A percentile compares a stretch with the other conserved stretches of the same genome.
Conservation (phyloP, 2,797 vertebrate species). For the Spinibarbus caldwelli region DNA sequence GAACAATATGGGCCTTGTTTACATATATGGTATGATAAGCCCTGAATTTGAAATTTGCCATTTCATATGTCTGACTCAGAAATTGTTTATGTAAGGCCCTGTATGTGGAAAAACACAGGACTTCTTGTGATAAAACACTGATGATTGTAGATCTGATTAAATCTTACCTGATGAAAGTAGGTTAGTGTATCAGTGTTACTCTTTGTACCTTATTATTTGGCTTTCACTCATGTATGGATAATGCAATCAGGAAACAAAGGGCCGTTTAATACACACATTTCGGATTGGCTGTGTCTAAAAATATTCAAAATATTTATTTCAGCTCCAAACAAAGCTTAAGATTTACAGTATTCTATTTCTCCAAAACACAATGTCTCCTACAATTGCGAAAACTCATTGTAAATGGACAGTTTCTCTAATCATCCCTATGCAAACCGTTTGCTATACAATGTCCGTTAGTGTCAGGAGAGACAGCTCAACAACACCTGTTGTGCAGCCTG, state of each 20-base stretch:
- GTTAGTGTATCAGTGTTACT: conserved; percentile 44
- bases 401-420: background rate
- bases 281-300: background rate
- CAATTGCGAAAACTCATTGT: background rate
- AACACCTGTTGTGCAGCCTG: too few relatives aligned
- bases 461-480: background rate
- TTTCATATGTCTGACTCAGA: conserved; percentile 46
- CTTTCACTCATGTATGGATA: conserved; percentile 5
- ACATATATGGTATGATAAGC: conserved; percentile 63
- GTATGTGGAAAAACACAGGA: background rate
- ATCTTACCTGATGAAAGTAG: background rate
- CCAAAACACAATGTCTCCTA: too few relatives aligned
- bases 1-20: conserved; percentile 70
- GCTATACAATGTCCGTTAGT: background rate
- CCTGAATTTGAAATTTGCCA: conserved; percentile 55
- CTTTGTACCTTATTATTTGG: conserved; percentile 1
- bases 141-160: conserved; percentile 39
- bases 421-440: background rate
- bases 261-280: background rate
- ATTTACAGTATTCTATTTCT: background rate
- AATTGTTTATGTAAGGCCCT: too few relatives aligned
- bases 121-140: conserved; percentile 22
- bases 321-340: background rate
- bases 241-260: conserved; percentile 15
- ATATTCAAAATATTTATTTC: background rate